phyloP scores from a whole-genome alignment of 2,888 invertebrate species.

The Coremacera marginata region DNA sequence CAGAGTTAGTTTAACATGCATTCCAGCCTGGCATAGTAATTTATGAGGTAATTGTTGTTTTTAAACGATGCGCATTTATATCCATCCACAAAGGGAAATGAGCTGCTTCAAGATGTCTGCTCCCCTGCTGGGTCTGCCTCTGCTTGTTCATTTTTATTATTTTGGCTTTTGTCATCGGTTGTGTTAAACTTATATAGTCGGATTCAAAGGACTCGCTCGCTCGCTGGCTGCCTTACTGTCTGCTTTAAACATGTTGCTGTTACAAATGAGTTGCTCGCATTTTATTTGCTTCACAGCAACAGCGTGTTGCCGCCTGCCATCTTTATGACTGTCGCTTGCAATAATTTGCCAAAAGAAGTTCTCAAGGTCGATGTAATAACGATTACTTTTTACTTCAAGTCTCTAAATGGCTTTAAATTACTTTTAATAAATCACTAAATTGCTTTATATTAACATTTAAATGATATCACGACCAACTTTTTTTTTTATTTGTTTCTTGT shows the following conservation, averaged over 20 bases:
- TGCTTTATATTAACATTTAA: slow-evolving; percentile 1
- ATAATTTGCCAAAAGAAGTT: slow-evolving; percentile 40
- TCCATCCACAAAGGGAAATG: slow-evolving; percentile 57
- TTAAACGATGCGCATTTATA: slow-evolving; percentile 63
- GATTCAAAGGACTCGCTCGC: neutral
- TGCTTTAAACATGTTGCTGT: neutral
- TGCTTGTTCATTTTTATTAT: slow-evolving; percentile 9
- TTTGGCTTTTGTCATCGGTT: slow-evolving; percentile 16
- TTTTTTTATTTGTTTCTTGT: neutral
- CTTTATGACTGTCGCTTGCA: neutral
- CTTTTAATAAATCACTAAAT: slow-evolving; percentile 46
- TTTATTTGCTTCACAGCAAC: neutral
- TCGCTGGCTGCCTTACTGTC: neutral
- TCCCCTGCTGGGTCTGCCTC: slow-evolving; percentile 29
- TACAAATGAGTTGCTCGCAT: neutral
- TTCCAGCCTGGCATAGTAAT: slow-evolving; percentile 50
- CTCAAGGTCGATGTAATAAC: slow-evolving; percentile 37
- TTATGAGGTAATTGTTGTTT: slow-evolving; percentile 64
- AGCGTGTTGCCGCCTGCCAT: neutral
- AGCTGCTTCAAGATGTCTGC: slow-evolving; percentile 50
- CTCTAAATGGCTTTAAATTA: slow-evolving; percentile 48
- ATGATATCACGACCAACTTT: neutral
- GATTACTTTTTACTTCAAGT: slow-evolving; percentile 42
- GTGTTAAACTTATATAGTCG: neutral
- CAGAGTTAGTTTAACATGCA: neutral